phyloP scores from a whole-genome alignment of 2,888 invertebrate genomes.

The Drosophila histrio region DNA sequence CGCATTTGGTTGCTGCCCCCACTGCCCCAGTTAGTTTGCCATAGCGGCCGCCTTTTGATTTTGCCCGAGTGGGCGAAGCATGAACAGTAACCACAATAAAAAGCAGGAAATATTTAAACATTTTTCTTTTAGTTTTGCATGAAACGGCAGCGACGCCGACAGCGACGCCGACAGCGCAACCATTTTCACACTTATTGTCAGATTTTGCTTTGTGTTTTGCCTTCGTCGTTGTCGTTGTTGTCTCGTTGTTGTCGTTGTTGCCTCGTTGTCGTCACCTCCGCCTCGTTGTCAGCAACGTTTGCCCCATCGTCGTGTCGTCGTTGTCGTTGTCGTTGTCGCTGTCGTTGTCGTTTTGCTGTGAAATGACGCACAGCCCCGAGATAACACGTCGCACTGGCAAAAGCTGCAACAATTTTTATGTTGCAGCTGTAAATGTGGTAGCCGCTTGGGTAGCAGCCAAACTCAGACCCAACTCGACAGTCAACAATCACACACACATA shows the following conservation, averaged over 20 bases:
- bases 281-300: constrained; percentile 21
- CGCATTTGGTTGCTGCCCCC: background rate
- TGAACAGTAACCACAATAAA: constrained; percentile 74
- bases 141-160: constrained; percentile 38
- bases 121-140: constrained; percentile 82
- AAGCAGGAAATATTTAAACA: constrained; percentile 83
- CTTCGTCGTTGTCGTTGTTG: constrained; percentile 36
- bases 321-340: constrained; percentile 12
- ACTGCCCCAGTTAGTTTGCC: background rate
- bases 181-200: constrained; percentile 81
- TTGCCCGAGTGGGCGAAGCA: constrained; percentile 21
- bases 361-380: constrained; percentile 82
- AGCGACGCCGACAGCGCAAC: constrained; percentile 38
- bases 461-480: background rate
- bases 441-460: constrained; percentile 15
- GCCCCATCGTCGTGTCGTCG: constrained; percentile 34
- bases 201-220: constrained; percentile 75
- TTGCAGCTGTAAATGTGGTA: constrained; percentile 65
- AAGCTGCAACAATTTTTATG: constrained; percentile 73
- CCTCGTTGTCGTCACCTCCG: background rate
- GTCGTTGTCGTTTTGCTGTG: constrained; percentile 52
- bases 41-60: constrained; percentile 26
- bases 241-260: constrained; percentile 8
- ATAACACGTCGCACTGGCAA: constrained; percentile 71
- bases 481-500: background rate